Evolutionary conservation across 2,797 vertebrate genomes (phyloP), one percentile per base, ranked within the genome.

Genomic region (Xenops minutus): DNA sequence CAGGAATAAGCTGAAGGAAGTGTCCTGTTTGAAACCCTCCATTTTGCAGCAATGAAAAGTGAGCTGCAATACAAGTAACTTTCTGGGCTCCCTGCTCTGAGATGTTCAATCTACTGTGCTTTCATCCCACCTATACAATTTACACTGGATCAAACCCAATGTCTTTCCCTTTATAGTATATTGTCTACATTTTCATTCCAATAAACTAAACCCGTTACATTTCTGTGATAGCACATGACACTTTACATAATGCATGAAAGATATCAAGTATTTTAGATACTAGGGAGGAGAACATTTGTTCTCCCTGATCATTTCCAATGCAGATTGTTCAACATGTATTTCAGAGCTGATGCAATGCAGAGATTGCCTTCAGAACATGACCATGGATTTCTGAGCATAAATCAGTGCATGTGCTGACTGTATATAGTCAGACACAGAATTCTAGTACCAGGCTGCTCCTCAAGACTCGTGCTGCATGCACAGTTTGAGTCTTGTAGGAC

Each of bases 391-490:
- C 72, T 54, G 58, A 92, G 37, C 72, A 67, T 20, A 83, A 63
- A 85, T 36, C 36, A 1, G 0, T 29, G 59, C 56, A 44, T 2
- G 5, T 37, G 71, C 36, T 68, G 62, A 66, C 72, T 68, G 7
- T 4, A 8, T 52, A 64, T n/a, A 77, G 63, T 26, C 56, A 85
- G 30, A 32, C 43, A 75, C 23, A 21, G 68, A 91, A 76, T 74
- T 83, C 64, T 23, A 29, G 64, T 4, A 54, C 27, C 34, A 56
- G 67, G 37, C 78, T 56, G 44, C 41, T 49, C 44, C 74, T 62
- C 16, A 4, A 46, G 0, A 0, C 46, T 73, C 0, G 0, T 27
- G 59, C 56, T 68, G 46, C 55, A 49, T 0, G 1, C 41, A 67
- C 0, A 0, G 37, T 34, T 76, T n/a, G 2, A 1, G 51, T 58